Percentiles rank a stretch among this genome's conserved stretches.
phyloP scores from a whole-genome alignment of 2,888 invertebrate genomes.

The Cephus spinipes region DNA sequence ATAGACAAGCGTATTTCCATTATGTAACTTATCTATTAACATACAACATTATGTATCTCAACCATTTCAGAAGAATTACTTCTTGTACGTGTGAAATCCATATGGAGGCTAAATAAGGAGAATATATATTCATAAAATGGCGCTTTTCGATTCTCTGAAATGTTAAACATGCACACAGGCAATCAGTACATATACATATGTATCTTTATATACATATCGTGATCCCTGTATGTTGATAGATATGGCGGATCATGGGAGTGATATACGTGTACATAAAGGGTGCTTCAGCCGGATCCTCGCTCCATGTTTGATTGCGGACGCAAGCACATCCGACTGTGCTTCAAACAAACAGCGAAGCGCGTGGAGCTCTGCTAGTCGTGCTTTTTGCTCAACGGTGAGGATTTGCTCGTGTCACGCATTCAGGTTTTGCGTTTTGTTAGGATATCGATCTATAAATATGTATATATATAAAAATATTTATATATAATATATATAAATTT shows the following conservation, averaged over 20 bases:
- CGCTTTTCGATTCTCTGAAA: neutral
- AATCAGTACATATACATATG: neutral
- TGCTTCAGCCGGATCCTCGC: conserved; percentile 1
- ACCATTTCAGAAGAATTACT: neutral
- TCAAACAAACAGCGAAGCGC: conserved; percentile 52
- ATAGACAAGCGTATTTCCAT: neutral
- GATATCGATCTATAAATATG: conserved; percentile 19
- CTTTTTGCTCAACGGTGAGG: conserved; percentile 60
- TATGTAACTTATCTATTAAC: neutral
- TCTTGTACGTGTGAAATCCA: neutral
- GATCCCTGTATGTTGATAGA: neutral
- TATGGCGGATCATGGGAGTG: neutral
- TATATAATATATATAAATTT: neutral
- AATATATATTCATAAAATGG: neutral
- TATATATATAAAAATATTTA: conserved; percentile 5
- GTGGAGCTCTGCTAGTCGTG: conserved; percentile 58
- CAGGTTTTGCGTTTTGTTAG: conserved; percentile 29
- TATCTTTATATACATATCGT: neutral
- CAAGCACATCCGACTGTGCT: conserved; percentile 39
- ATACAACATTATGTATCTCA: no score
- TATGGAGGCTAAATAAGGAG: neutral
- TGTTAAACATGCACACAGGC: neutral
- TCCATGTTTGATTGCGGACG: neutral
- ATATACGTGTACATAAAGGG: neutral
- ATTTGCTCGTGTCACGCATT: conserved; percentile 55